Percentiles rank a stretch among this genome's conserved stretches.
Conservation (phyloP, 2,797 vertebrate genomes). For the Propithecus perrieri region DNA sequence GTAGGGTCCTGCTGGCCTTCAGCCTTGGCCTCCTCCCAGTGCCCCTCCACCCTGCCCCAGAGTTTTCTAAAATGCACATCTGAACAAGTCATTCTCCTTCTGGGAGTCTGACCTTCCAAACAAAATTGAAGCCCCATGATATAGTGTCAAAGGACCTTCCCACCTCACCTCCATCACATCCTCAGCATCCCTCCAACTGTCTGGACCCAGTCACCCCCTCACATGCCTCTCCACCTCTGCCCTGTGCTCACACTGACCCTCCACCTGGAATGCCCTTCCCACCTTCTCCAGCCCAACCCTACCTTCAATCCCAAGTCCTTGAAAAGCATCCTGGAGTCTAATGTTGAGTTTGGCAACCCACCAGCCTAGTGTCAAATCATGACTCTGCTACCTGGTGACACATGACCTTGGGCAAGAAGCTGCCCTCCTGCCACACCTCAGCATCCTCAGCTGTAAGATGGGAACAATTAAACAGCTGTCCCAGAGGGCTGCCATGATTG, state of each 20-base stretch:
- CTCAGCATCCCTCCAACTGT: not conserved
- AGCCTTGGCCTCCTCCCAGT: not conserved
- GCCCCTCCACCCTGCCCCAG: no score
- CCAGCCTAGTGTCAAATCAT: not conserved
- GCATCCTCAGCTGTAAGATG: not conserved
- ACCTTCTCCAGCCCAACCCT: not conserved
- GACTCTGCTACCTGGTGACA: not conserved
- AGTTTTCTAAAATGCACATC: not conserved
- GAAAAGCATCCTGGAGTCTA: not conserved
- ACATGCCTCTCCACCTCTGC: not conserved
- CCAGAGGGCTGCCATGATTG: not conserved
- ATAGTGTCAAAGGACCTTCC: not conserved
- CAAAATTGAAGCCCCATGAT: not conserved
- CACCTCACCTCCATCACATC: not conserved
- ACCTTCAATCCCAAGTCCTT: not conserved
- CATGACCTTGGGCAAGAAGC: not conserved
- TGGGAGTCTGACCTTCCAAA: not conserved
- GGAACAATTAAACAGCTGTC: not conserved
- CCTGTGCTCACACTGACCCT: not conserved
- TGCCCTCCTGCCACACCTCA: not conserved
- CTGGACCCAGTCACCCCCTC: not conserved
- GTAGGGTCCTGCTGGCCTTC: not conserved
- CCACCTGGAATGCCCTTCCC: not conserved
- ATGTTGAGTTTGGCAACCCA: not conserved
- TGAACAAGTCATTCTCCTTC: not conserved